Evolutionary conservation across 2,888 invertebrate species (phyloP).

Genomic region (Ectemnius cavifrons): DNA sequence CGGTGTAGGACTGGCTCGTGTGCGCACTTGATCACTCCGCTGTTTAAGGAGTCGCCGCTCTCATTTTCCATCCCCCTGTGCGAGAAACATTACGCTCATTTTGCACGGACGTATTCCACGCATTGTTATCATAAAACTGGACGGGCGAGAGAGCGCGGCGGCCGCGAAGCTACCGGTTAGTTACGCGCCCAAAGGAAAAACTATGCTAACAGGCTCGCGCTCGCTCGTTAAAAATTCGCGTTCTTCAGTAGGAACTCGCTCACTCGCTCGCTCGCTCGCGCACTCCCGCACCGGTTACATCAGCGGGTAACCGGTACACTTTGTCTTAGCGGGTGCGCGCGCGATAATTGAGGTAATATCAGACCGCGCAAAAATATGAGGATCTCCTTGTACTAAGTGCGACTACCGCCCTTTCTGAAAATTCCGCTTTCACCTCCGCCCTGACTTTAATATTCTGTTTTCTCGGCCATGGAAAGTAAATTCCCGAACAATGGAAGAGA

Average conservation of each 20-base stretch:
- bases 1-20: no score
- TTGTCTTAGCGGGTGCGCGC: constrained; percentile 1
- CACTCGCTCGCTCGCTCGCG: no score
- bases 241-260: neutral
- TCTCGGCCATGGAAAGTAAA: neutral
- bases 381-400: neutral
- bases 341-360: constrained; percentile 6
- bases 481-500: neutral
- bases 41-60: no score
- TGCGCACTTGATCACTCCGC: no score
- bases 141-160: no score
- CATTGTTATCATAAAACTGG: no score
- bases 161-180: constrained; percentile 5
- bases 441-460: neutral
- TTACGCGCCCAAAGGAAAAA: constrained; percentile 4
- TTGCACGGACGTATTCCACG: no score
- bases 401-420: constrained; percentile 1
- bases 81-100: constrained; percentile 1
- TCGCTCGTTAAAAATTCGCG: constrained; percentile 5
- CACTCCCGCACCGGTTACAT: neutral
- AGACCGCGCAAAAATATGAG: neutral
- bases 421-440: neutral
- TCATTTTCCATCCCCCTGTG: no score
- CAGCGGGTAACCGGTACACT: neutral
- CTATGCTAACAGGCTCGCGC: constrained; percentile 4